Evolutionary conservation across 2,888 invertebrate genomes (phyloP).

Genomic region (Cephus pygmeus): DNA sequence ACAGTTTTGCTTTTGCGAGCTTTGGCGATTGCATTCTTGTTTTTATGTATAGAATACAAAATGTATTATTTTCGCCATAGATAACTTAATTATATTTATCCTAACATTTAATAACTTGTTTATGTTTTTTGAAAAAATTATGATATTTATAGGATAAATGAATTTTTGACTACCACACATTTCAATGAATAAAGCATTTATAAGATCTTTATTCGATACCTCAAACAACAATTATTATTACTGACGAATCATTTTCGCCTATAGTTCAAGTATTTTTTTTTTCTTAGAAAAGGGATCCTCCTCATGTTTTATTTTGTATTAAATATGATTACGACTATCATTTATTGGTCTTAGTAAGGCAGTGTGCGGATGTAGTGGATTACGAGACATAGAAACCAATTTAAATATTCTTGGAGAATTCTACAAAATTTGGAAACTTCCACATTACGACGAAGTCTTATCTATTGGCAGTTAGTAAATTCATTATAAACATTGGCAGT

Average conservation of each 20-base stretch:
- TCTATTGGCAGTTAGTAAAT: neutral
- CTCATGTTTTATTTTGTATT: neutral
- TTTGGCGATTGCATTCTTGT: neutral
- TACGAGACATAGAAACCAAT: neutral
- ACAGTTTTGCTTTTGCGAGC: slow-evolving; percentile 21
- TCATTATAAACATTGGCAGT: neutral
- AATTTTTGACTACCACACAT: neutral
- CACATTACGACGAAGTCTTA: neutral
- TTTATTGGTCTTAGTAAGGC: neutral
- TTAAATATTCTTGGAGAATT: neutral
- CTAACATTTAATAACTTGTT: neutral
- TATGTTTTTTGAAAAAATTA: neutral
- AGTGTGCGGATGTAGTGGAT: neutral
- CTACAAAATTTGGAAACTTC: neutral
- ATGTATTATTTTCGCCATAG: neutral
- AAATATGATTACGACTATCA: neutral
- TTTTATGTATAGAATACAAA: neutral
- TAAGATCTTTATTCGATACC: neutral
- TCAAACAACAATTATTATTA: neutral
- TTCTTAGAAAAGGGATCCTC: neutral
- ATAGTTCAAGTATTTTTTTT: neutral
- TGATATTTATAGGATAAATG: neutral
- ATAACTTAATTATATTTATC: neutral
- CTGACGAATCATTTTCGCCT: too few relatives aligned
- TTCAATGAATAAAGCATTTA: neutral